Percentiles rank a stretch among this genome's conserved stretches.
Conservation (phyloP, 2,888 invertebrate genomes). For the Drosophila austrosaltans region DNA sequence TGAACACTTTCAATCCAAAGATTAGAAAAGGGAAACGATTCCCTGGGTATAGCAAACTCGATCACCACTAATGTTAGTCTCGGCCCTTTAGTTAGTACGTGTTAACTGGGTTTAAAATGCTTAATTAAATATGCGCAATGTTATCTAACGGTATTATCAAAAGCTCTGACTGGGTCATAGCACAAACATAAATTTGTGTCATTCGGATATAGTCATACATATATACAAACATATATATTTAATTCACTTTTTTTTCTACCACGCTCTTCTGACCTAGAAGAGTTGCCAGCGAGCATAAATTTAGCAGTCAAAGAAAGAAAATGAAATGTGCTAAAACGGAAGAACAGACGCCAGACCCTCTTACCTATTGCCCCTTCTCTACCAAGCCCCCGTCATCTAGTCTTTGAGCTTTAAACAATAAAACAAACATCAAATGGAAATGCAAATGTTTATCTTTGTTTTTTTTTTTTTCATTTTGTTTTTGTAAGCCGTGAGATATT, state of each 20-base stretch:
- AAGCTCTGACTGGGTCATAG: conserved; percentile 1
- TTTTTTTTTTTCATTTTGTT: conserved; percentile 16
- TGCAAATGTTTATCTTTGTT: conserved; percentile 54
- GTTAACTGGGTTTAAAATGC: too few relatives aligned
- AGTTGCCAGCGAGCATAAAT: conserved; percentile 66
- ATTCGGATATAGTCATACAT: not conserved
- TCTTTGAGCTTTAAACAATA: conserved; percentile 51
- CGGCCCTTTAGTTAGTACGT: not conserved
- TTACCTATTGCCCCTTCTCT: not conserved
- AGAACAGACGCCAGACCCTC: conserved; percentile 32
- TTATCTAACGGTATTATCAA: not conserved
- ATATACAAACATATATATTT: conserved; percentile 26
- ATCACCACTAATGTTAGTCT: not conserved
- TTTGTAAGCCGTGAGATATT: conserved; percentile 73
- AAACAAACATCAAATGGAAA: conserved; percentile 75
- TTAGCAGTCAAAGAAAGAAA: conserved; percentile 66
- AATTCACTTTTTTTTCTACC: conserved; percentile 66
- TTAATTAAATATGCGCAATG: too few relatives aligned
- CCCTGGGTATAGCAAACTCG: too few relatives aligned
- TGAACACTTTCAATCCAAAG: too few relatives aligned
- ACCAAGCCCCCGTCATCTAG: not conserved
- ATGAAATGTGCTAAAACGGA: conserved; percentile 73
- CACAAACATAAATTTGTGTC: not conserved
- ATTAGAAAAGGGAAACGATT: too few relatives aligned
- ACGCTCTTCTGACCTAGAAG: conserved; percentile 71